Base-by-base conservation (phyloP, 2,113 vertebrate genomes). In the Osmerus eperlanus region DNA sequence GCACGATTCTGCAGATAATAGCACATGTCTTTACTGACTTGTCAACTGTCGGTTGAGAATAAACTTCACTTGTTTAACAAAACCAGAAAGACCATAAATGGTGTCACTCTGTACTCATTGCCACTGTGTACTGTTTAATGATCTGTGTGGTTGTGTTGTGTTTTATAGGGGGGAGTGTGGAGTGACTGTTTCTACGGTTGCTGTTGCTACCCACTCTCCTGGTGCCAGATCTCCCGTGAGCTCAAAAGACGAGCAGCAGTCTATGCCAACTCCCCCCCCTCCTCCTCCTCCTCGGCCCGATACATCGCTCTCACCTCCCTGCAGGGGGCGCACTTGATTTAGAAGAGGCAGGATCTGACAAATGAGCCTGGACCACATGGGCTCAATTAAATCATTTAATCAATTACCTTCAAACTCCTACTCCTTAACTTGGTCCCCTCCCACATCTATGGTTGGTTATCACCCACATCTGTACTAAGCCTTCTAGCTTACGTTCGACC, bases 141-240 rank as follows among this genome's bases (percentile, higher is more conserved):
- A 36, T 36, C 41, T 12, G 41, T 47, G 41, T 7, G 9, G 41
- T 47, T 47, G 41, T 9, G 16, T 1, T 73, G 62, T 83, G 62
- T 83, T 53, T 82, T 78, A 18, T 81, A 91, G 88, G 91, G 88
- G 18, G 87, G 81, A 18, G 81, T 88, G 70, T 90, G 88, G 80
- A 89, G 87, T 18, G 89, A 92, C 83, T 92, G 90, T 75, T 77
- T 91, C 75, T 90, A 87, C 4, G 89, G 90, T 71, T 93, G 91
- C 84, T 89, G 89, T 82, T 92, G 89, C 80, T 91, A 91, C 66
- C 70, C 84, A 0, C 79, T 91, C 59, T 91, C 91, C 80, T 93
- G 89, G 89, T 88, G 89, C 63, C 89, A 90, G 78, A 89, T 91
- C 79, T 91, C 90, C 67, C 81, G 89, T 55, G 91, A 92, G 72